Percentiles rank a stretch among this genome's conserved stretches.
These are phyloP conservation scores for Ambastaia sidthimunki DNA, from an alignment of 2,797 vertebrate genomes.

Conservation along the genomic window DNA sequence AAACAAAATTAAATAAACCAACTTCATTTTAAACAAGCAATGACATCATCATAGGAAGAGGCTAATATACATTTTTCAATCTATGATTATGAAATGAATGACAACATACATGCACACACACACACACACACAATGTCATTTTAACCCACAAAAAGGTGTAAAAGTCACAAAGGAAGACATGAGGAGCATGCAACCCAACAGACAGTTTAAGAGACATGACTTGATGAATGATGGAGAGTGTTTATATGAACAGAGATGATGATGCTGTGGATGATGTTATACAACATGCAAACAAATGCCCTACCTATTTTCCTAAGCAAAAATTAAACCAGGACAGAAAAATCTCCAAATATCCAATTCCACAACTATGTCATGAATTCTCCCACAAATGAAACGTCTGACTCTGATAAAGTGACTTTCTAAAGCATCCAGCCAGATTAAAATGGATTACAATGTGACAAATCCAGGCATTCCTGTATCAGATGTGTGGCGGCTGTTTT, in stretches of 20 bases:
- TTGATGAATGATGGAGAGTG: background rate
- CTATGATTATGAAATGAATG: conserved; percentile 29
- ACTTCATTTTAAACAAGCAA: background rate
- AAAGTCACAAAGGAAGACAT: conserved; percentile 26
- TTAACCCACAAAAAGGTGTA: conserved; percentile 53
- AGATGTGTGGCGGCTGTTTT: background rate
- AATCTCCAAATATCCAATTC: no score
- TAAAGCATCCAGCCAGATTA: background rate
- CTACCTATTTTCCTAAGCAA: conserved; percentile 1
- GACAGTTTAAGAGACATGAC: conserved; percentile 39
- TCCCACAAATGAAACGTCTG: no score
- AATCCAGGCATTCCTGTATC: conserved; percentile 1
- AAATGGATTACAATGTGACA: background rate
- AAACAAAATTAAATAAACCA: conserved; percentile 2
- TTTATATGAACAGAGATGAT: conserved; percentile 21
- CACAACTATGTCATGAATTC: no score
- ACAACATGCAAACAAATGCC: conserved; percentile 10
- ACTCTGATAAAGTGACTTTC: no score
- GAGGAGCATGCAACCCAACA: conserved; percentile 79
- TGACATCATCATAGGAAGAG: conserved; percentile 7
- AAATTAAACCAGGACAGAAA: background rate
- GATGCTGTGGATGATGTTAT: conserved; percentile 1
- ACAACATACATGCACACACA: conserved; percentile 61
- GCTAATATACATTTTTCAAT: conserved; percentile 6
- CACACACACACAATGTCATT: conserved; percentile 58